phyloP scores from a whole-genome alignment of 2,797 vertebrate genomes.

The Macroramphosus scolopax region DNA sequence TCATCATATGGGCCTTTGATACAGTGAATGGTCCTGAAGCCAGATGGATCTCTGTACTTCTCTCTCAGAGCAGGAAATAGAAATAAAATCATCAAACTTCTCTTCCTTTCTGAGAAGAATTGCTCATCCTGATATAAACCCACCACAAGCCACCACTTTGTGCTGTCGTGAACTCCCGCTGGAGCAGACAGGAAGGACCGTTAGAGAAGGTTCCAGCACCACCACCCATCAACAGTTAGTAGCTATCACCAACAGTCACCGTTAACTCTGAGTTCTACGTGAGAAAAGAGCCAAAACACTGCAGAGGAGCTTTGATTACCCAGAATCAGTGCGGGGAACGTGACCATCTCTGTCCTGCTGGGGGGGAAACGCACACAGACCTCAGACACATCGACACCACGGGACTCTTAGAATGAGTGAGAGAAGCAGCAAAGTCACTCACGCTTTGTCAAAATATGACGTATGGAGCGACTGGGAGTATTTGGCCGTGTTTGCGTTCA shows the following conservation, averaged over 20 bases:
- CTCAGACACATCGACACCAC: neutral
- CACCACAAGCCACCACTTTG: too few species aligned
- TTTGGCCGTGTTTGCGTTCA: slow-evolving; percentile 81
- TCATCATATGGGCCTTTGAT: too few species aligned
- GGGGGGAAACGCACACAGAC: slow-evolving; percentile 48
- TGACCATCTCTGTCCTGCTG: slow-evolving; percentile 80
- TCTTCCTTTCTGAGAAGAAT: too few species aligned
- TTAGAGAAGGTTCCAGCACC: slow-evolving; percentile 19
- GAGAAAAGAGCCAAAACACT: slow-evolving; percentile 17
- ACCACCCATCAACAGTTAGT: slow-evolving; percentile 37
- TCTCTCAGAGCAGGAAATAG: too few species aligned
- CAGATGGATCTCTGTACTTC: too few species aligned
- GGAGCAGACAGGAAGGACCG: too few species aligned
- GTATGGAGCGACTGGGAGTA: slow-evolving; percentile 85
- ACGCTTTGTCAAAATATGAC: slow-evolving; percentile 95
- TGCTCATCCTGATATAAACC: too few species aligned
- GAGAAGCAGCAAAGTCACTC: slow-evolving; percentile 60
- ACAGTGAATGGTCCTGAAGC: too few species aligned
- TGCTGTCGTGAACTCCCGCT: too few species aligned
- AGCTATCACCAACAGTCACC: slow-evolving; percentile 9
- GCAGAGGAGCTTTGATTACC: slow-evolving; percentile 61
- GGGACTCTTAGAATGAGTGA: too few species aligned
- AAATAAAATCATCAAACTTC: too few species aligned
- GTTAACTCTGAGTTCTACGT: slow-evolving; percentile 40
- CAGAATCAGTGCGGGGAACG: slow-evolving; percentile 74